Conservation (phyloP, 1,140 invertebrate genomes). For the Caenorhabditis remanei region DNA sequence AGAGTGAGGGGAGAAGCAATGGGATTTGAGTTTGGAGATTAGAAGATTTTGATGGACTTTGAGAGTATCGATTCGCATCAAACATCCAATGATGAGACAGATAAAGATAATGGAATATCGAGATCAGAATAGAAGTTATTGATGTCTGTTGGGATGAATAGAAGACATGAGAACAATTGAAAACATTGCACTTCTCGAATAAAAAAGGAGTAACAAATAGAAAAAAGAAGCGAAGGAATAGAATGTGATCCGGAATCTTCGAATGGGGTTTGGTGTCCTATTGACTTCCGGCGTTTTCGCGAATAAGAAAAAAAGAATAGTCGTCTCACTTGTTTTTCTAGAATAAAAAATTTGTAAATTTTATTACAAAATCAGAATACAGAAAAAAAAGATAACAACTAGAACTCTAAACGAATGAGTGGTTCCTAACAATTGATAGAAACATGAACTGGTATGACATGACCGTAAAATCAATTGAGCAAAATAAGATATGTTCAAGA, state of each 20-base stretch:
- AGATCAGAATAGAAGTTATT: too few relatives aligned
- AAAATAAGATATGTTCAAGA: not conserved
- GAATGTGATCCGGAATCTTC: constrained; percentile 9
- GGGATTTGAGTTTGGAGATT: not conserved
- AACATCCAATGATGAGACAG: not conserved
- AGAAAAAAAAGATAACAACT: not conserved
- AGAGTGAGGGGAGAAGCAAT: not conserved
- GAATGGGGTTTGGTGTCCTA: not conserved
- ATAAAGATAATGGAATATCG: too few relatives aligned
- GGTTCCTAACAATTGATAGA: too few relatives aligned
- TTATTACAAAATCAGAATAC: not conserved
- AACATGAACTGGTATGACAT: too few relatives aligned
- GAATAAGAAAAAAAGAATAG: too few relatives aligned
- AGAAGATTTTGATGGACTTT: not conserved
- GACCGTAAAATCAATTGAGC: not conserved
- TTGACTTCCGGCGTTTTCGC: not conserved
- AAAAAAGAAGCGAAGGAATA: not conserved
- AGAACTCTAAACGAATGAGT: not conserved
- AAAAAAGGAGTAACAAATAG: not conserved
- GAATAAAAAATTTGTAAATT: too few relatives aligned
- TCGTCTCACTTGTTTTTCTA: too few relatives aligned
- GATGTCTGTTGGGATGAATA: too few relatives aligned
- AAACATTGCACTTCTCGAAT: not conserved
- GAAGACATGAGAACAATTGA: too few relatives aligned
- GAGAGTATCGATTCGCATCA: not conserved